Conservation (phyloP, 2,888 invertebrate genomes). For the Myathropa florea region DNA sequence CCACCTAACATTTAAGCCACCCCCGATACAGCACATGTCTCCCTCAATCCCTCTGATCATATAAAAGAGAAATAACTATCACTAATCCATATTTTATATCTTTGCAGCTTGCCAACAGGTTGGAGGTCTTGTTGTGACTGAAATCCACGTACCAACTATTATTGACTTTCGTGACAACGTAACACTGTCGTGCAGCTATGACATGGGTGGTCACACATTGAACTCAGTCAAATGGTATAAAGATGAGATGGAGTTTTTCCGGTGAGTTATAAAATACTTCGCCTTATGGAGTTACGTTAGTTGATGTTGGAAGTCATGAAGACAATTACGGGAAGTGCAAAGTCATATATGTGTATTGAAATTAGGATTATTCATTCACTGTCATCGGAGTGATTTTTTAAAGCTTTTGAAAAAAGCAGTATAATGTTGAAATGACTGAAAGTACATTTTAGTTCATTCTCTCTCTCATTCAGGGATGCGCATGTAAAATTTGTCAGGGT, state of each 20-base stretch:
- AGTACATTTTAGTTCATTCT: too few relatives aligned
- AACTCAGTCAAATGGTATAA: conserved; percentile 83
- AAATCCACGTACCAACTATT: conserved; percentile 81
- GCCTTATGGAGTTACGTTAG: not conserved
- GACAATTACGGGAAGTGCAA: too few relatives aligned
- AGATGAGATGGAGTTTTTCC: conserved; percentile 81
- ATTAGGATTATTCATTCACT: too few relatives aligned
- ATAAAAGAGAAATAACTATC: not conserved
- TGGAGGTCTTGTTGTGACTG: conserved; percentile 78
- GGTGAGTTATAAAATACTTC: conserved; percentile 74
- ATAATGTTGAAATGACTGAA: too few relatives aligned
- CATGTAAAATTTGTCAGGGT: too few relatives aligned
- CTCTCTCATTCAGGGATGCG: too few relatives aligned
- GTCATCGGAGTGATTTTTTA: too few relatives aligned
- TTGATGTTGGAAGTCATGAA: too few relatives aligned
- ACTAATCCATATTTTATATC: not conserved
- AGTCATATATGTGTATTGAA: too few relatives aligned
- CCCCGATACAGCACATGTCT: not conserved
- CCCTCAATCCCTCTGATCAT: not conserved
- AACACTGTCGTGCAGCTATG: conserved; percentile 81
- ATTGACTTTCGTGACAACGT: conserved; percentile 81
- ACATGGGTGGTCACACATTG: conserved; percentile 81
- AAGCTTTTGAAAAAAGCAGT: too few relatives aligned
- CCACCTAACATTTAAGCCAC: not conserved
- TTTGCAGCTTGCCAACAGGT: conserved; percentile 75